A percentile compares a stretch with the other conserved stretches of the same genome.
phyloP scores from a whole-genome alignment of 2,888 invertebrate genomes.

The Anthoptus insignis region DNA sequence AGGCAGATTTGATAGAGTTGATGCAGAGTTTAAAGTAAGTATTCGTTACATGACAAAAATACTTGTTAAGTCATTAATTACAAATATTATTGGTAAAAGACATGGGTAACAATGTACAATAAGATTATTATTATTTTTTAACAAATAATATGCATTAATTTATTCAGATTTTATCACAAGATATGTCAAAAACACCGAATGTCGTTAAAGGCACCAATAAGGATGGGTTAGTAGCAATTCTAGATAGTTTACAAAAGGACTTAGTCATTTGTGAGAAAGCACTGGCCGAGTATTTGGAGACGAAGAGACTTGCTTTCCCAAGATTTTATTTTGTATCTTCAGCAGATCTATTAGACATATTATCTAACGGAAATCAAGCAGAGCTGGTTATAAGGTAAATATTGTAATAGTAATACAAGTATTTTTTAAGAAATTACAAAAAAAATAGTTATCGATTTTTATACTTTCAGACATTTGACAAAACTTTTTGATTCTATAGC shows the following conservation, averaged over 20 bases:
- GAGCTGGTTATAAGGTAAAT: slow-evolving; percentile 90
- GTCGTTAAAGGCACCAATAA: slow-evolving; percentile 97
- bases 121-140: background rate
- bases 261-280: slow-evolving; percentile 98
- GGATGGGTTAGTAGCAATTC: slow-evolving; percentile 91
- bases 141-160: background rate
- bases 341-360: slow-evolving; percentile 97
- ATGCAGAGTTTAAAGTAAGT: slow-evolving; percentile 94
- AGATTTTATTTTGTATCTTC: slow-evolving; percentile 99
- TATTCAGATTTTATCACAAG: slow-evolving; percentile 89
- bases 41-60: too few species aligned
- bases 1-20: slow-evolving; percentile 96
- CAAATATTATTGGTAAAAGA: too few species aligned
- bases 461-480: slow-evolving; percentile 92
- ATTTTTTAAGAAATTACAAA: background rate
- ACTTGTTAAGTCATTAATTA: too few species aligned
- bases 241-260: slow-evolving; percentile 95
- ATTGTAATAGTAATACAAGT: background rate
- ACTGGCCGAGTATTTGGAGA: slow-evolving; percentile 98
- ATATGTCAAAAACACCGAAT: slow-evolving; percentile 94
- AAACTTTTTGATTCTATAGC: slow-evolving; percentile 99
- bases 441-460: background rate
- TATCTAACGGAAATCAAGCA: slow-evolving; percentile 98
- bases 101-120: too few species aligned
- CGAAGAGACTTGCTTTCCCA: slow-evolving; percentile 98